Evolutionary conservation across 1,140 invertebrate genomes (phyloP).

Genomic region (Portunus trituberculatus): DNA sequence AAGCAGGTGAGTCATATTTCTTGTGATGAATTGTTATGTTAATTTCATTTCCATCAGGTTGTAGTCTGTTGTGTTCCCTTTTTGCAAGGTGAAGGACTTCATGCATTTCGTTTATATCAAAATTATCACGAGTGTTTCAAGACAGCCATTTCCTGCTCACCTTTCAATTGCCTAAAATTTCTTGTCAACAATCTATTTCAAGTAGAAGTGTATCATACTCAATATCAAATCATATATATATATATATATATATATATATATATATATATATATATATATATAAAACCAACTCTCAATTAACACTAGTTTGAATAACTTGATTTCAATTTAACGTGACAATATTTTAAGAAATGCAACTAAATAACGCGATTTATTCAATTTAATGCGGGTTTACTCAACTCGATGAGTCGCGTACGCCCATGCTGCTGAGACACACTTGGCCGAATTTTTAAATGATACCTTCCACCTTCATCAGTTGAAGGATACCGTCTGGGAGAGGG

Average conservation of each 20-base stretch:
- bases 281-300: background rate
- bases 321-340: too few species aligned
- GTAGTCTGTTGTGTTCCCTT: background rate
- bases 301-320: background rate
- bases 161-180: background rate
- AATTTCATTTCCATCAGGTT: background rate
- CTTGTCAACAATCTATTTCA: background rate
- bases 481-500: too few species aligned
- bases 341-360: too few species aligned
- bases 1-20: too few species aligned
- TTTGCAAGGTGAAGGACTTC: background rate
- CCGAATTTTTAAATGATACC: too few species aligned
- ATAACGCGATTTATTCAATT: too few species aligned
- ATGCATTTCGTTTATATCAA: background rate
- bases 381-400: too few species aligned
- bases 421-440: too few species aligned
- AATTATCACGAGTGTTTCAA: background rate
- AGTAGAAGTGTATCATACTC: background rate
- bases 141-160: background rate
- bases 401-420: too few species aligned
- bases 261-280: conserved; percentile 53
- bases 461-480: too few species aligned
- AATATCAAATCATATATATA: conserved; percentile 28
- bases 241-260: conserved; percentile 39
- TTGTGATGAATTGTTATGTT: too few species aligned